Conservation (phyloP, 37 sponge, comb jelly and placozoan species). For the Lycopodina hypogea region DNA sequence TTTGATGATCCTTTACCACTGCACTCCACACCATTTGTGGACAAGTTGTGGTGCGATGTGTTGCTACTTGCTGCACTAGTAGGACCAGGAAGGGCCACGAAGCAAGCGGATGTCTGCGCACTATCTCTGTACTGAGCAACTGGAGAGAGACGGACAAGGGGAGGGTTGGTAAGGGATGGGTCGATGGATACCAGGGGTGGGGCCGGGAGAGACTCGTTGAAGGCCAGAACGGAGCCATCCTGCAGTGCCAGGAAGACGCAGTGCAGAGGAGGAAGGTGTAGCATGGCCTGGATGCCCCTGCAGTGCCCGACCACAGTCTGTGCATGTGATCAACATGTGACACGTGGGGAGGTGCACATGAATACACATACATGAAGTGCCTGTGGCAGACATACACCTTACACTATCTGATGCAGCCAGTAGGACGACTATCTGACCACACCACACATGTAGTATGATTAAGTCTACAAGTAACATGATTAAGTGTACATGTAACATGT, state of each 20-base stretch:
- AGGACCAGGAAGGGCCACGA: slow-evolving; percentile 19
- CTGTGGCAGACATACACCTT: neutral
- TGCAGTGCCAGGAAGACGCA: slow-evolving; percentile 50
- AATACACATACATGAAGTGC: neutral
- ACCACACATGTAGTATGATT: too few relatives aligned
- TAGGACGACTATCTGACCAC: too few relatives aligned
- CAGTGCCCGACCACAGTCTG: slow-evolving; percentile 30
- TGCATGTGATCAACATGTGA: neutral
- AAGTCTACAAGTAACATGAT: too few relatives aligned
- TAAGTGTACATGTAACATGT: too few relatives aligned
- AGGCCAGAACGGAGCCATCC: slow-evolving; percentile 53
- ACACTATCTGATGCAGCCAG: too few relatives aligned
- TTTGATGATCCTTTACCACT: neutral
- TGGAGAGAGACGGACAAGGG: slow-evolving; percentile 1
- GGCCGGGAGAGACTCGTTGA: slow-evolving; percentile 20
- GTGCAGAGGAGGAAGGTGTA: slow-evolving; percentile 28
- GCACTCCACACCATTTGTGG: neutral
- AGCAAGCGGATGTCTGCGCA: slow-evolving; percentile 16
- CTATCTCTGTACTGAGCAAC: slow-evolving; percentile 14
- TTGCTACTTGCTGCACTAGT: neutral
- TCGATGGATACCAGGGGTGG: neutral
- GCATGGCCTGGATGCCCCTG: slow-evolving; percentile 37
- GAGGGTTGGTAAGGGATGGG: neutral
- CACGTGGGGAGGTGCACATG: neutral
- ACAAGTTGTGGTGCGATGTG: neutral